phyloP scores from a whole-genome alignment of 2,888 invertebrate genomes.

The Bellardia bayeri region DNA sequence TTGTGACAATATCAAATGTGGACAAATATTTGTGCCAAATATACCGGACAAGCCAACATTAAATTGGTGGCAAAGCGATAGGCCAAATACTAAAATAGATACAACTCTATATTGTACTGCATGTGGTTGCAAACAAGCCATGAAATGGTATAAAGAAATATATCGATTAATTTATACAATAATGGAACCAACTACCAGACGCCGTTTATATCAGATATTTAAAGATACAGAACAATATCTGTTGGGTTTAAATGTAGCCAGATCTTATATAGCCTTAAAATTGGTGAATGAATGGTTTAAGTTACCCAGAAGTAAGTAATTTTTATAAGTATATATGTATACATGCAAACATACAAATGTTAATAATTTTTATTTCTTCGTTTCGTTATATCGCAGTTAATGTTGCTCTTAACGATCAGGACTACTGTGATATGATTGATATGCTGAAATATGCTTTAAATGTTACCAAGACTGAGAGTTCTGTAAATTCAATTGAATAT shows the following conservation, averaged over 20 bases:
- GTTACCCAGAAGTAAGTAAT: constrained; percentile 67
- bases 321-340: neutral
- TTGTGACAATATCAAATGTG: constrained; percentile 77
- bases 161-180: constrained; percentile 51
- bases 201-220: constrained; percentile 73
- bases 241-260: constrained; percentile 75
- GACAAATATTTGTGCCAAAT: constrained; percentile 75
- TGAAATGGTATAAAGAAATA: constrained; percentile 72
- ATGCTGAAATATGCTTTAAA: constrained; percentile 74
- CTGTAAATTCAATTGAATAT: constrained; percentile 75
- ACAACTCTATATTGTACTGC: constrained; percentile 53
- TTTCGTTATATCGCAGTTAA: constrained; percentile 70
- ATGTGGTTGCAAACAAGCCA: constrained; percentile 74
- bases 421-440: constrained; percentile 74
- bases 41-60: constrained; percentile 44
- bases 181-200: constrained; percentile 46
- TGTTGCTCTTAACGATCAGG: constrained; percentile 66
- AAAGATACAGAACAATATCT: constrained; percentile 70
- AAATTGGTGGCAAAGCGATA: constrained; percentile 76
- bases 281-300: constrained; percentile 52
- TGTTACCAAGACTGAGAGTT: constrained; percentile 70
- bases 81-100: neutral
- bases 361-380: constrained; percentile 32
- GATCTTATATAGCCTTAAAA: constrained; percentile 62
- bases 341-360: neutral